Evolutionary conservation across 2,113 vertebrate species (phyloP).

Genomic region (Pristiophorus japonicus): DNA sequence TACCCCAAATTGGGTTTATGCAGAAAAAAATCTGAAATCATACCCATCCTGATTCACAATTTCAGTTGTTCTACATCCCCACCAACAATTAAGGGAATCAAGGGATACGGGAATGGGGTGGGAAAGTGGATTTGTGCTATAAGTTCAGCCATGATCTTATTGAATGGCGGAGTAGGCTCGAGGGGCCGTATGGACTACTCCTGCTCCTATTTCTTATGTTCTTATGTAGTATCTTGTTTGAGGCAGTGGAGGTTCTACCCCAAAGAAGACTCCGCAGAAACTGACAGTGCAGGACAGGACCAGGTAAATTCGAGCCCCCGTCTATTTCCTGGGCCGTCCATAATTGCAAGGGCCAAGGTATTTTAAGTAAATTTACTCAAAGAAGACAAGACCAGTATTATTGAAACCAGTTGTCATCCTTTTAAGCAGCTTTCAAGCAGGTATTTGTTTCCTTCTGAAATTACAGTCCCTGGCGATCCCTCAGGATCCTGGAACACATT

Average conservation of each 20-base stretch:
- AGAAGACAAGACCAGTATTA: not conserved
- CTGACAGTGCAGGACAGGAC: not conserved
- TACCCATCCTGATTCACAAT: not conserved
- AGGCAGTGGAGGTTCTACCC: not conserved
- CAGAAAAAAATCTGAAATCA: not conserved
- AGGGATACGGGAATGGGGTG: not conserved
- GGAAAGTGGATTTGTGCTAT: not conserved
- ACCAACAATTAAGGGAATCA: not conserved
- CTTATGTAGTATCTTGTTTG: not conserved
- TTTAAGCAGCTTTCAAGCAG: not conserved
- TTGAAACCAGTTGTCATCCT: not conserved
- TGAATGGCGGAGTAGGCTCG: not conserved
- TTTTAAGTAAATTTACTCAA: not conserved
- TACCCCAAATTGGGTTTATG: not conserved
- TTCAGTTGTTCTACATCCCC: not conserved
- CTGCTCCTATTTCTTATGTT: not conserved
- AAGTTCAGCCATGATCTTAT: not conserved
- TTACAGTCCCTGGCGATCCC: not conserved
- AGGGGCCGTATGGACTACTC: no score
- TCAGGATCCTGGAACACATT: not conserved
- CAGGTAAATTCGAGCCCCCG: no score
- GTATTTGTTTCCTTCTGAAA: not conserved
- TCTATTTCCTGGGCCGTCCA: not conserved
- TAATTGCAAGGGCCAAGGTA: not conserved
- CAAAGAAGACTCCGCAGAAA: not conserved